These are phyloP conservation scores for Phoenicopterus ruber DNA, from an alignment of 2,113 vertebrate genomes.

Conservation along the genomic window DNA sequence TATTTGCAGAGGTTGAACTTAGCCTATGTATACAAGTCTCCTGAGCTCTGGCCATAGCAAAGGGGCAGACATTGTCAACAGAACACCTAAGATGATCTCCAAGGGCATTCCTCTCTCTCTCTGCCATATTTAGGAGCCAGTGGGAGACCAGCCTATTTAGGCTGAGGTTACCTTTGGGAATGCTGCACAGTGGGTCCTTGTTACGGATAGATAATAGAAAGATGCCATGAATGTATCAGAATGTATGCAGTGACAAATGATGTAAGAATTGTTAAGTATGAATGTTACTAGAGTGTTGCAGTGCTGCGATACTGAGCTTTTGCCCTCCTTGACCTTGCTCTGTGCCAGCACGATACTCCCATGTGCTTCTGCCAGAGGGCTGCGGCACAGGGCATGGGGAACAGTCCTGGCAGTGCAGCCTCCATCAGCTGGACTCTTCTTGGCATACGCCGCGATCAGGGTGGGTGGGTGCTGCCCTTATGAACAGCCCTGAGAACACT, in stretches of 20 bases:
- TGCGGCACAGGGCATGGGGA: background rate
- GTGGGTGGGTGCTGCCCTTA: background rate
- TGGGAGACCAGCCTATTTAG: background rate
- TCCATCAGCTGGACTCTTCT: background rate
- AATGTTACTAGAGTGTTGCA: background rate
- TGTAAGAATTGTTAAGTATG: background rate
- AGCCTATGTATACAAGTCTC: background rate
- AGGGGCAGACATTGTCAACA: background rate
- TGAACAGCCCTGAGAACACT: background rate
- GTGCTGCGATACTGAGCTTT: background rate
- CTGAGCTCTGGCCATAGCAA: background rate
- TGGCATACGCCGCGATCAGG: background rate
- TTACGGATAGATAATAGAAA: background rate
- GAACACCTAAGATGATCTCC: background rate
- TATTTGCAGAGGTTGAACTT: background rate
- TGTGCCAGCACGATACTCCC: background rate
- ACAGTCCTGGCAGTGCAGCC: background rate
- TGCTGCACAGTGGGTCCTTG: background rate
- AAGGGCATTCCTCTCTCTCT: background rate
- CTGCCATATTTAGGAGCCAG: background rate
- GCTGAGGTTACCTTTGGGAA: background rate
- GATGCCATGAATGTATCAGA: background rate
- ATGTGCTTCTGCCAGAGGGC: background rate
- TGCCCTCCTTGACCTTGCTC: background rate
- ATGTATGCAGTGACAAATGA: background rate